phyloP scores from a whole-genome alignment of 2,797 vertebrate species.

The Hephaestus fuliginosus region DNA sequence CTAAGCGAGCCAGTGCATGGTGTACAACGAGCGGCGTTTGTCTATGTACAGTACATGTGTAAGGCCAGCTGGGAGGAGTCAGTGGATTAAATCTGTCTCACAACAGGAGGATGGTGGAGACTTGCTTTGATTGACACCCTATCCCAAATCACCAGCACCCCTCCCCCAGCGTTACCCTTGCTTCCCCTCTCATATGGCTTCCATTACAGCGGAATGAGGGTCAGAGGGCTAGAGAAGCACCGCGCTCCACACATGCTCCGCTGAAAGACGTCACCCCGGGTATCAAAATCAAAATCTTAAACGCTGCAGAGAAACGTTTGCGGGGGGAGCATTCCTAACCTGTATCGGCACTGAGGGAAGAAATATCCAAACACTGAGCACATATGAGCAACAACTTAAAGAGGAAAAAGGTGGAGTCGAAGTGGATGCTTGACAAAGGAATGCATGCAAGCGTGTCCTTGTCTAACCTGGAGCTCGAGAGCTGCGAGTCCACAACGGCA shows the following conservation, averaged over 20 bases:
- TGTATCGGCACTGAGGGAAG: slow-evolving; percentile 38
- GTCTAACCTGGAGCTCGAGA: slow-evolving; percentile 43
- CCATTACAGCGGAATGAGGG: slow-evolving; percentile 82
- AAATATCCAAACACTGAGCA: slow-evolving; percentile 28
- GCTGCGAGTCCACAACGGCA: slow-evolving; percentile 46
- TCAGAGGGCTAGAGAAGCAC: slow-evolving; percentile 67
- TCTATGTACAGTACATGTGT: slow-evolving; percentile 50
- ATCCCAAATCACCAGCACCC: slow-evolving; percentile 39
- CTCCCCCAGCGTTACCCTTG: slow-evolving; percentile 36
- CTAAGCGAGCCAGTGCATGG: slow-evolving; percentile 55
- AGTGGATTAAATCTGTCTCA: slow-evolving; percentile 20
- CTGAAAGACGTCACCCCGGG: slow-evolving; percentile 73
- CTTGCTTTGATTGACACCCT: slow-evolving; percentile 51
- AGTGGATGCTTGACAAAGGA: slow-evolving; percentile 50
- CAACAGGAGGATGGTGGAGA: slow-evolving; percentile 36
- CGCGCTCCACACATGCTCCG: slow-evolving; percentile 60
- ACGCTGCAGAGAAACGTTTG: slow-evolving; percentile 67
- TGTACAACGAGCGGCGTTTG: slow-evolving; percentile 47
- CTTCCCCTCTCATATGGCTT: slow-evolving; percentile 84
- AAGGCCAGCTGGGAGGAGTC: slow-evolving; percentile 34
- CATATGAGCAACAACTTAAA: slow-evolving; percentile 19
- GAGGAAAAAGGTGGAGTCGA: slow-evolving; percentile 12
- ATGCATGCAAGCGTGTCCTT: slow-evolving; percentile 58
- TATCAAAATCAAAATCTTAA: slow-evolving; percentile 62
- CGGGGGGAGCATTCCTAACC: slow-evolving; percentile 58